phyloP scores from a whole-genome alignment of 2,797 vertebrate genomes.

The Karalla daura region DNA sequence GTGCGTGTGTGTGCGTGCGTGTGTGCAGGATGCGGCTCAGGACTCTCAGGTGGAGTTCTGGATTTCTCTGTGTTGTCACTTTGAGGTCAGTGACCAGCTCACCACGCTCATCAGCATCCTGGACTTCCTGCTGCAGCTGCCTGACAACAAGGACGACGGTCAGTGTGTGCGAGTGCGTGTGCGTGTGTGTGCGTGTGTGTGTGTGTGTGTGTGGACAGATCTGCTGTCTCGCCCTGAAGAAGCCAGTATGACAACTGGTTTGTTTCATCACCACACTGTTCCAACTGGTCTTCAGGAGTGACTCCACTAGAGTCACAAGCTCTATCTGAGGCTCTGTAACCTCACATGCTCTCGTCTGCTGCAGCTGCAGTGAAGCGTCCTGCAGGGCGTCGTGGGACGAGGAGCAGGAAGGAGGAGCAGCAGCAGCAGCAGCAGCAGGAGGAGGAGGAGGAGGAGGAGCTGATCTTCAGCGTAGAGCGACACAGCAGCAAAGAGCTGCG shows the following conservation, averaged over 20 bases:
- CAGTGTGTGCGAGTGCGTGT: no score
- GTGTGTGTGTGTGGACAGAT: no score
- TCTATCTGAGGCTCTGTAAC: no score
- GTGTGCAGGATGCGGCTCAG: conserved; percentile 85
- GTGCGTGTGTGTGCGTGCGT: not conserved
- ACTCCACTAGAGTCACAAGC: no score
- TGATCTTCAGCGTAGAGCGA: conserved; percentile 87
- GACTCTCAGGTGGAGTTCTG: conserved; percentile 92
- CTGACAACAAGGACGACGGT: conserved; percentile 92
- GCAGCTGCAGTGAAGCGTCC: conserved; percentile 66
- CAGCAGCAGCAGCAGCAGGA: conserved; percentile 73
- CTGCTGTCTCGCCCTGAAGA: no score
- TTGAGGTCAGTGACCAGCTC: conserved; percentile 86
- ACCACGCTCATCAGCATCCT: conserved; percentile 87
- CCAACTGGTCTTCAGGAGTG: no score
- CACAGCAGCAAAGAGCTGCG: conserved; percentile 93
- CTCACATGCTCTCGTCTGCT: not conserved
- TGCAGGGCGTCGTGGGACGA: conserved; percentile 40
- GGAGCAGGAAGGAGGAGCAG: conserved; percentile 68
- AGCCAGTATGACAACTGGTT: no score
- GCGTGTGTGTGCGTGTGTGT: no score
- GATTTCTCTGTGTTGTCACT: conserved; percentile 91
- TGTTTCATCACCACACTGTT: no score
- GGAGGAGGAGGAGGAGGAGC: conserved; percentile 76
- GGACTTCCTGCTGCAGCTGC: conserved; percentile 88